Evolutionary conservation across 2,113 vertebrate genomes (phyloP).

Genomic region (Agelaius phoeniceus): DNA sequence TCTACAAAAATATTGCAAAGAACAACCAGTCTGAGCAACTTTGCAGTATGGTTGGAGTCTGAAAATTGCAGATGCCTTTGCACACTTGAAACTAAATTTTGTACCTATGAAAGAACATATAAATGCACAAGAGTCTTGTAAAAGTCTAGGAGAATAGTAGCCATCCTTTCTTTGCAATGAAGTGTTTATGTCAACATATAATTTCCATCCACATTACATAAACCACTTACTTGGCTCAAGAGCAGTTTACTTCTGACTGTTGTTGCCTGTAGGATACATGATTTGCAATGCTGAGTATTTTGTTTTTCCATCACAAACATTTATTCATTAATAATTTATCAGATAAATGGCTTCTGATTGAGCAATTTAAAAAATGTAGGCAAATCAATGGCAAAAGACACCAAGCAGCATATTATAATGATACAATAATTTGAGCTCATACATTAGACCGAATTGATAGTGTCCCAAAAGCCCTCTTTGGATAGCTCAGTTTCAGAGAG

Average conservation of each 20-base stretch:
- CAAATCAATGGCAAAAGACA: slow-evolving; percentile 30
- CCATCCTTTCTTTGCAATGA: background rate
- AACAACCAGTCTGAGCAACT: background rate
- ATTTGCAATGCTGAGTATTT: background rate
- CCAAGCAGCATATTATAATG: background rate
- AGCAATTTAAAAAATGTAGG: slow-evolving; percentile 16
- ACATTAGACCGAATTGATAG: background rate
- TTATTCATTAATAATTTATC: slow-evolving; percentile 56
- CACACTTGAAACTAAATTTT: background rate
- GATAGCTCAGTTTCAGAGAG: slow-evolving; percentile 9
- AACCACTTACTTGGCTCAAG: background rate
- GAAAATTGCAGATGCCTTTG: background rate
- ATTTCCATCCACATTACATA: background rate
- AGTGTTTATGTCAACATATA: background rate
- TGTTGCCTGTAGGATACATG: background rate
- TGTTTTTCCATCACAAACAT: slow-evolving; percentile 16
- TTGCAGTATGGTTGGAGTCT: background rate
- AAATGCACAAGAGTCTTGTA: background rate
- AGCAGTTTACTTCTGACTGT: background rate
- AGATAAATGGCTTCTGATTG: slow-evolving; percentile 44
- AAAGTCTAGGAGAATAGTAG: background rate
- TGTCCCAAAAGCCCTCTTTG: slow-evolving; percentile 24
- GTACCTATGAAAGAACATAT: accelerated
- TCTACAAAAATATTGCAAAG: background rate
- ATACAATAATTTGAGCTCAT: background rate